phyloP scores from a whole-genome alignment of 2,888 invertebrate species.

The Drosophila yooni region DNA sequence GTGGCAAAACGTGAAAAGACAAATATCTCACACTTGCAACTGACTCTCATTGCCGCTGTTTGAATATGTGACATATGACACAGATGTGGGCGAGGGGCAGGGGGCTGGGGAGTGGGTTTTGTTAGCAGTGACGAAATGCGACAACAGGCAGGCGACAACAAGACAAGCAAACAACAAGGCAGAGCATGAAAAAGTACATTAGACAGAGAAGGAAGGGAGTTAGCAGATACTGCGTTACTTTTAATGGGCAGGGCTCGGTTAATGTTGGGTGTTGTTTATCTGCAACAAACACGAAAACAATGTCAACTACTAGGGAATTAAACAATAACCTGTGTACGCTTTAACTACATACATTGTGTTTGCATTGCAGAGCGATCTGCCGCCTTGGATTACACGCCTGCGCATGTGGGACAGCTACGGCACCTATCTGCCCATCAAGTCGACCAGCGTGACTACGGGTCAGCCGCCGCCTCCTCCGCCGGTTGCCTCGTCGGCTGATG shows the following conservation, averaged over 20 bases:
- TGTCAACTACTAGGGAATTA: slow-evolving; percentile 64
- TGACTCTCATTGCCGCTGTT: slow-evolving; percentile 59
- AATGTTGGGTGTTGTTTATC: not conserved
- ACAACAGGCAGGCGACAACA: slow-evolving; percentile 32
- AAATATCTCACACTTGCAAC: slow-evolving; percentile 76
- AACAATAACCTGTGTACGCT: slow-evolving; percentile 53
- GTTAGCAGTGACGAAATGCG: slow-evolving; percentile 46
- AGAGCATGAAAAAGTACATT: slow-evolving; percentile 23
- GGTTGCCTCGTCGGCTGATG: slow-evolving; percentile 79
- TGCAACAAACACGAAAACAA: slow-evolving; percentile 48
- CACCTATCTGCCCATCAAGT: slow-evolving; percentile 85
- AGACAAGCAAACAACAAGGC: slow-evolving; percentile 39
- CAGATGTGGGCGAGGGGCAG: slow-evolving; percentile 13
- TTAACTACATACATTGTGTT: slow-evolving; percentile 18
- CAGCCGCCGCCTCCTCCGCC: slow-evolving; percentile 83
- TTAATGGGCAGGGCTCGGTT: not conserved
- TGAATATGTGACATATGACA: slow-evolving; percentile 77
- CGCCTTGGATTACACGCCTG: slow-evolving; percentile 89
- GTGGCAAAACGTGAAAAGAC: slow-evolving; percentile 73
- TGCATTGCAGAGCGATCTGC: slow-evolving; percentile 82
- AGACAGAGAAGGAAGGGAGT: not conserved
- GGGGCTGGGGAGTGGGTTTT: slow-evolving; percentile 8
- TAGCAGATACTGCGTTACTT: not conserved
- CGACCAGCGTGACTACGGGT: slow-evolving; percentile 83
- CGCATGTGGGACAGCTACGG: slow-evolving; percentile 91